Conservation (phyloP, 2,113 vertebrate genomes). For the Cnemophilus loriae region DNA sequence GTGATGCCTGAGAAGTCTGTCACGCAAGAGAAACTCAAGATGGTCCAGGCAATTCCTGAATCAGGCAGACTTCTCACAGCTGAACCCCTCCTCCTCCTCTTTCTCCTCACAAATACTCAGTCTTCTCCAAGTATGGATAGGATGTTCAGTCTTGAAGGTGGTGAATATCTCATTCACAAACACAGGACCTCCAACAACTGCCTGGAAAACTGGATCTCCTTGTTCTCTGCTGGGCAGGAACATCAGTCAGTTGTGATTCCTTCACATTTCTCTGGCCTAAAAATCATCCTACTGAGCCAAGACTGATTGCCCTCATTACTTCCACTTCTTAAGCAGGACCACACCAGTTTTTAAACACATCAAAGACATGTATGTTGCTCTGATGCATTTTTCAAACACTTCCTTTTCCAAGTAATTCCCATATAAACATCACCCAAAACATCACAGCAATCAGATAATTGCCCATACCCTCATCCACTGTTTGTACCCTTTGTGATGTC, state of each 20-base stretch:
- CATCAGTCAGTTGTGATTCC: neutral
- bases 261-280: neutral
- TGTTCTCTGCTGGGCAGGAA: neutral
- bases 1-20: conserved; percentile 49
- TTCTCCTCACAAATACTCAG: neutral
- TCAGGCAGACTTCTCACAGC: neutral
- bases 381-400: neutral
- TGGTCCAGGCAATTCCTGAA: conserved; percentile 9
- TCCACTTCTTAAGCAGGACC: neutral
- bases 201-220: neutral
- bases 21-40: conserved; percentile 43
- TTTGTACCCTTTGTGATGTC: neutral
- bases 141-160: neutral
- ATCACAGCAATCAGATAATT: neutral
- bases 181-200: neutral
- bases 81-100: neutral
- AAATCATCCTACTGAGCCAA: neutral
- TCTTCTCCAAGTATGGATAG: neutral
- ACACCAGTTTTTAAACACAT: neutral
- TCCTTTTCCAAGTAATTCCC: neutral
- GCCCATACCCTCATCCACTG: neutral
- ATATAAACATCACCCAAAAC: neutral
- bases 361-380: neutral
- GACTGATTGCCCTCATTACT: neutral
- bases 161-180: neutral